phyloP scores from a whole-genome alignment of 2,113 vertebrate species.

The Pterocles orientalis region DNA sequence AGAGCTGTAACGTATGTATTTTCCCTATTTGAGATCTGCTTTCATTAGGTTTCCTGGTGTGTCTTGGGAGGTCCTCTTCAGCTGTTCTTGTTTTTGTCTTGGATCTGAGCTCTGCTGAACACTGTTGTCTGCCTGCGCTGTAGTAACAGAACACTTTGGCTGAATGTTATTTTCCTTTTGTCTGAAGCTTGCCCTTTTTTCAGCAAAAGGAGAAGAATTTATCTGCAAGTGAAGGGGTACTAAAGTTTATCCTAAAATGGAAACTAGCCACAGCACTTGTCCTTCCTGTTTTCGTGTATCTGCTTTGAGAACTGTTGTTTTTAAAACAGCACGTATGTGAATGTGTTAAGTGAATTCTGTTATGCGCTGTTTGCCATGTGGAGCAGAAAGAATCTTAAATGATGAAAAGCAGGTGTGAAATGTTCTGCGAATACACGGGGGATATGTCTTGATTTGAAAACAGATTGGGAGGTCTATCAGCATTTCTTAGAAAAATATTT shows the following conservation, averaged over 20 bases:
- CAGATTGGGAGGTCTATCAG: slow-evolving; percentile 30
- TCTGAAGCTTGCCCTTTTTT: not conserved
- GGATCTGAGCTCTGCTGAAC: not conserved
- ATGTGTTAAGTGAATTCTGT: not conserved
- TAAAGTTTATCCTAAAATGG: not conserved
- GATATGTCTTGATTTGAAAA: slow-evolving; percentile 34
- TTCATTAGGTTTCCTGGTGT: not conserved
- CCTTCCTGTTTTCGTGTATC: not conserved
- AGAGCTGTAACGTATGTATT: not conserved
- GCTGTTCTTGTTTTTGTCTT: not conserved
- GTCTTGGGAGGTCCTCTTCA: not conserved
- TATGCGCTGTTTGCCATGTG: not conserved
- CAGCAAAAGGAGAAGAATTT: not conserved
- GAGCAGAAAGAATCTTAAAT: slow-evolving; percentile 21
- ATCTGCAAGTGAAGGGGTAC: not conserved
- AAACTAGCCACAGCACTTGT: not conserved
- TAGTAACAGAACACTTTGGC: not conserved
- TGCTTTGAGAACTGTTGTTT: slow-evolving; percentile 21
- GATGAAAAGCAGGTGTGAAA: slow-evolving; percentile 49
- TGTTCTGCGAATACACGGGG: slow-evolving; percentile 42
- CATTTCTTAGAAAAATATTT: not conserved
- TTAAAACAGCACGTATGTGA: not conserved
- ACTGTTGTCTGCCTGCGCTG: not conserved
- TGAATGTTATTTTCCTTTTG: not conserved
- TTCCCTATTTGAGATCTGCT: not conserved